Conservation (phyloP, 1,140 invertebrate genomes). For the Drosophila miranda region DNA sequence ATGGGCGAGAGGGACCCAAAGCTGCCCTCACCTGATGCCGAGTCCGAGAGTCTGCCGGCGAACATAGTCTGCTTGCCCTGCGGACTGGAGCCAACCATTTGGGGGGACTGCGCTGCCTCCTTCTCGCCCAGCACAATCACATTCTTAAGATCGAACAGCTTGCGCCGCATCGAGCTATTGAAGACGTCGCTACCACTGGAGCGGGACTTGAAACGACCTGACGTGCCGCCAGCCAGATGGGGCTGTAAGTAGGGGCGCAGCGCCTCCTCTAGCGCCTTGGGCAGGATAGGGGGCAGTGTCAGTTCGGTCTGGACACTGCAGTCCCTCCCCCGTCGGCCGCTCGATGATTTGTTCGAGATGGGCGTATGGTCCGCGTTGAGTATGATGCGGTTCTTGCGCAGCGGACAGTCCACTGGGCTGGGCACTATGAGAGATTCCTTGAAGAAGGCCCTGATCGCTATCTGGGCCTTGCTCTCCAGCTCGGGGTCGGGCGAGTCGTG, state of each 20-base stretch:
- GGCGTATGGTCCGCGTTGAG: slow-evolving; percentile 61
- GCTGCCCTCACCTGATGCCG: slow-evolving; percentile 51
- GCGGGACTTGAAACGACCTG: slow-evolving; percentile 16
- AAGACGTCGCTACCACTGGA: slow-evolving; percentile 43
- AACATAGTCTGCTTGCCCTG: slow-evolving; percentile 64
- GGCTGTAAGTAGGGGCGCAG: slow-evolving; percentile 84
- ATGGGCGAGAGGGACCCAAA: slow-evolving; percentile 79
- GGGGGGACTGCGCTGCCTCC: slow-evolving; percentile 16
- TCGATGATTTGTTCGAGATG: slow-evolving; percentile 61
- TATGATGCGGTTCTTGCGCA: slow-evolving; percentile 76
- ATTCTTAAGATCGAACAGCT: slow-evolving; percentile 73
- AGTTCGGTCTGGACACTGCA: slow-evolving; percentile 83
- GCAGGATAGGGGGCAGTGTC: slow-evolving; percentile 83
- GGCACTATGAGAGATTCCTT: slow-evolving; percentile 83
- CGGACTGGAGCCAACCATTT: slow-evolving; percentile 70
- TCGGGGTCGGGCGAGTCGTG: slow-evolving; percentile 83
- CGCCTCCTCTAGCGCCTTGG: slow-evolving; percentile 83
- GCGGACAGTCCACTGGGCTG: slow-evolving; percentile 82
- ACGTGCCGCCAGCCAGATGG: slow-evolving; percentile 50
- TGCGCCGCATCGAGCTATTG: slow-evolving; percentile 73
- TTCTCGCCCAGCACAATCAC: slow-evolving; percentile 63
- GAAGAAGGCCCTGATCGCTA: slow-evolving; percentile 84
- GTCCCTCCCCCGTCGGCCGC: slow-evolving; percentile 48
- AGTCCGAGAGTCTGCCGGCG: slow-evolving; percentile 70
- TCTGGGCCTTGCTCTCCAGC: slow-evolving; percentile 83